Evolutionary conservation across 53 echinoderm and acorn worm genomes (phyloP), one percentile per base, ranked within the genome.

Genomic region (Antedon mediterranea): DNA sequence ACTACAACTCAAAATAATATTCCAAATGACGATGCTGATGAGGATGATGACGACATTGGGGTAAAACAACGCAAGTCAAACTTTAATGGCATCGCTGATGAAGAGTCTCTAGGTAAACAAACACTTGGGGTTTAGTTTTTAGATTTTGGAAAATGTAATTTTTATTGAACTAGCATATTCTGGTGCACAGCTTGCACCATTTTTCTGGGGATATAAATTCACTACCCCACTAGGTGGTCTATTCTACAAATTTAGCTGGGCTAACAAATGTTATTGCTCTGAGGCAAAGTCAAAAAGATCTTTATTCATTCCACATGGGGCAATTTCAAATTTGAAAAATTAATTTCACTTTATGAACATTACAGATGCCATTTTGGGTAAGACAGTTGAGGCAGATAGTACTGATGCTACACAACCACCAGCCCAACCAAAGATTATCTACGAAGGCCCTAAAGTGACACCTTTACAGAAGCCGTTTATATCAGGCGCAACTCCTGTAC

Each of bases 381-480:
- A 57, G 7, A 72, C 81, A 27, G 81, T 71, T 30, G 74, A 71
- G 5, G 78, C 76, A 27, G 74, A 84, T 78, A 77, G 82, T 37
- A 83, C 76, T 0, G 79, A 74, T 3, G 71, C 75, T 7, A 30
- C 75, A 29, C 72, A 81, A 23, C 32, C 78, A 27, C 31, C 72
- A 33, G 79, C 78, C 70, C 72, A 84, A 6, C 77, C 76, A 31
- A 76, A 78, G 30, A 73, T 81, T 27, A 83, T 71, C 3, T 74
- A 83, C 29, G 75, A 83, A 42, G 83, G 83, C 29, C 88, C 88
- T 31, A 74, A 77, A 34, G 77, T 78, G 27, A 83, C 85, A 29
- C 87, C 91, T 0, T 79, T 88, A 72, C 95, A 94, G 86, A 89
- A 89, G 75, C 87, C 95, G 18, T 94, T 94, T 32, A 89, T 87